Evolutionary conservation across 2,113 vertebrate species (phyloP), one percentile per base, ranked within the genome.

Genomic region (Nibea coibor): DNA sequence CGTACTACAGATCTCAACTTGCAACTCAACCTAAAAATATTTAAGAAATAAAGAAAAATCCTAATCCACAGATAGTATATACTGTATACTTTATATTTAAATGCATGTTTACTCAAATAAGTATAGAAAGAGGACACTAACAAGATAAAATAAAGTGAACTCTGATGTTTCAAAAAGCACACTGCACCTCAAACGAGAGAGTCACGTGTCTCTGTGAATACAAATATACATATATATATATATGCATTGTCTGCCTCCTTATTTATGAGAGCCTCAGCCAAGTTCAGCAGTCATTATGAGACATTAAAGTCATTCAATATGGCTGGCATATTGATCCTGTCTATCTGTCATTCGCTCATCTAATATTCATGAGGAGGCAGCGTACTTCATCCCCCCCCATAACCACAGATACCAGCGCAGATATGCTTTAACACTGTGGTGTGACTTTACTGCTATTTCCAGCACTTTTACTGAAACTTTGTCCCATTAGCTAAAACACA

Each of bases 301-400:
- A 84, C 86, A 80, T 88, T 87, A 83, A 78, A 78, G 82, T 82
- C 82, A 90, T 88, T 90, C 80, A 89, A 82, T 83, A 85, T 65
- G 61, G 72, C 72, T 72, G 59, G 12, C 72, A 75, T 78, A 89
- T 91, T 57, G 89, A 90, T 85, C 67, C 65, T 31, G 64, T 87
- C 74, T 63, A 81, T 80, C 73, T 80, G 84, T 84, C 74, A 85
- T 78, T 81, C 5, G 2, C 80, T 88, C 73, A 88, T 93, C 17
- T 83, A 89, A 88, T 89, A 92, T 93, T 92, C n/a, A 92, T 87
- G 79, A 84, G 51, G 68, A 78, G 56, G 54, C 64, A 48, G 58
- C 31, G 10, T 62, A 68, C 20, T 71, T 71, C 43, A 68, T 80
- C 77, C 59, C 54, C 10, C 1, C 10, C 3, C 69, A 65, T 66